phyloP scores from a whole-genome alignment of 2,888 invertebrate species.

The Pyrgus malvae region DNA sequence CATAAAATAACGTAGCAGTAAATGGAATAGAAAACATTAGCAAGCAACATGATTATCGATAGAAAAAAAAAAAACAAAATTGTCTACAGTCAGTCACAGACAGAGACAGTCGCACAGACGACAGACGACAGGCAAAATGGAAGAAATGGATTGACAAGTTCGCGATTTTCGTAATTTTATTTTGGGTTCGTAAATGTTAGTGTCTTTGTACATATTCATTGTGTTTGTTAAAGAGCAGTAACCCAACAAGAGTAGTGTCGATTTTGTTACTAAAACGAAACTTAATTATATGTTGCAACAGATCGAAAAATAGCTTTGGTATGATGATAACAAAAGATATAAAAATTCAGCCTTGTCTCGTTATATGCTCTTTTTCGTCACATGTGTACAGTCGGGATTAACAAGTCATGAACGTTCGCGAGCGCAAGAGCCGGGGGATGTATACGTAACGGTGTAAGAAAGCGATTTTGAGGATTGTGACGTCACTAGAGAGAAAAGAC shows the following conservation, averaged over 20 bases:
- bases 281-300: slow-evolving; percentile 56
- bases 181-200: slow-evolving; percentile 61
- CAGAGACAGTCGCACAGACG: too few relatives aligned
- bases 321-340: slow-evolving; percentile 80
- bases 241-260: slow-evolving; percentile 33
- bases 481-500: slow-evolving; percentile 74
- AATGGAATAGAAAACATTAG: too few relatives aligned
- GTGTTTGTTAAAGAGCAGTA: slow-evolving; percentile 43
- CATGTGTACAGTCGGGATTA: slow-evolving; percentile 60
- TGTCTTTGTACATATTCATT: slow-evolving; percentile 52
- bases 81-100: slow-evolving; percentile 56
- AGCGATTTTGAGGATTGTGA: slow-evolving; percentile 74
- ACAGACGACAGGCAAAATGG: slow-evolving; percentile 64
- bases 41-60: not conserved
- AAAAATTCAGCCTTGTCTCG: slow-evolving; percentile 69
- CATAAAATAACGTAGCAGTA: too few relatives aligned
- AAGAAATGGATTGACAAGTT: slow-evolving; percentile 74
- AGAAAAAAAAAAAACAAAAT: slow-evolving; percentile 33
- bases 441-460: slow-evolving; percentile 68
- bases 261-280: slow-evolving; percentile 29
- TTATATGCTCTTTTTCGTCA: slow-evolving; percentile 63
- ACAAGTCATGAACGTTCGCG: slow-evolving; percentile 57
- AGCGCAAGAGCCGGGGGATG: slow-evolving; percentile 49
- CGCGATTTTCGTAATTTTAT: slow-evolving; percentile 74
- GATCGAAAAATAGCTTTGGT: slow-evolving; percentile 67